A percentile compares a stretch with the other conserved stretches of the same genome.
Conservation (phyloP, 2,797 vertebrate genomes). For the Taenioides sp. region DNA sequence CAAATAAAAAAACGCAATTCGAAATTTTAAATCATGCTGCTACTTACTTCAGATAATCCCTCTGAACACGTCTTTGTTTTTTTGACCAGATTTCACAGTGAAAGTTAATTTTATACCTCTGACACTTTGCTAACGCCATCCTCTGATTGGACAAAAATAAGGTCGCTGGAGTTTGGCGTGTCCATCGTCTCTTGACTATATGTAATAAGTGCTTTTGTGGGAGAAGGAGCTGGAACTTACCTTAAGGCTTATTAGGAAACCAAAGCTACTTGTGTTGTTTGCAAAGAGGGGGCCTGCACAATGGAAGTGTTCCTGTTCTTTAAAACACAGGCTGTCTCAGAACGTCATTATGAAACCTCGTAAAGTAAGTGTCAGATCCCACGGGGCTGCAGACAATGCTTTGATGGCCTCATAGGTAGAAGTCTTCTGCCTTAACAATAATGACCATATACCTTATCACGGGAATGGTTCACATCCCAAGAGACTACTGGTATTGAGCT, state of each 20-base stretch:
- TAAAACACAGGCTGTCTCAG: slow-evolving; percentile 37
- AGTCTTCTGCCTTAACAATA: slow-evolving; percentile 32
- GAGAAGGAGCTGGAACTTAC: slow-evolving; percentile 34
- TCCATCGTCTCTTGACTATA: slow-evolving; percentile 34
- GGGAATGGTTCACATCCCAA: slow-evolving; percentile 20
- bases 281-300: slow-evolving; percentile 42
- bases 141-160: slow-evolving; percentile 60
- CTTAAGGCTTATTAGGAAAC: slow-evolving; percentile 60
- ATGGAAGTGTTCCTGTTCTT: slow-evolving; percentile 38
- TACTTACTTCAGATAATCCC: slow-evolving; percentile 37
- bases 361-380: slow-evolving; percentile 49
- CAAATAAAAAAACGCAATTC: too few relatives aligned
- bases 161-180: slow-evolving; percentile 56
- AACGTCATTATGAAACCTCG: slow-evolving; percentile 41
- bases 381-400: slow-evolving; percentile 41
- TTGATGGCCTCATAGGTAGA: slow-evolving; percentile 28
- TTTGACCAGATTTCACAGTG: slow-evolving; percentile 11
- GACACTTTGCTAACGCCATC: slow-evolving; percentile 3
- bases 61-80: slow-evolving; percentile 7
- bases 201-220: slow-evolving; percentile 53
- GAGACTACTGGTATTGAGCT: neutral
- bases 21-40: too few relatives aligned
- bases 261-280: slow-evolving; percentile 47
- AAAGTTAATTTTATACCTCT: slow-evolving; percentile 52
- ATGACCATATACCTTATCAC: slow-evolving; percentile 26